Evolutionary conservation across 1,140 invertebrate genomes (phyloP).

Genomic region (Wasmannia auropunctata): DNA sequence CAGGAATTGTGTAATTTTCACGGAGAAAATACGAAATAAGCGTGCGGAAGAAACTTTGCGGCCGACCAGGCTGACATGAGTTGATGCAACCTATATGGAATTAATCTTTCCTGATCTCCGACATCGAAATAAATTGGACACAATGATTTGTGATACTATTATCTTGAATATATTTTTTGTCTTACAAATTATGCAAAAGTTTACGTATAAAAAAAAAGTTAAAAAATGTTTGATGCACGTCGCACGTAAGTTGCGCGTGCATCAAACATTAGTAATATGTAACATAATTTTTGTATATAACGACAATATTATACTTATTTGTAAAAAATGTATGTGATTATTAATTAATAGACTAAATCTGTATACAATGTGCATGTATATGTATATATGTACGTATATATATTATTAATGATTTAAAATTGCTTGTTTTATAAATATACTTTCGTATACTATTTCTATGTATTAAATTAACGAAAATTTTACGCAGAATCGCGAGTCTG

Average conservation of each 20-base stretch:
- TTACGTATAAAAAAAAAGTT: not conserved
- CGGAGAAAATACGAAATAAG: constrained; percentile 40
- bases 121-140: constrained; percentile 7
- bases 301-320: not conserved
- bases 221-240: not conserved
- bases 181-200: not conserved
- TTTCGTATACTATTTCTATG: no score
- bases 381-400: not conserved
- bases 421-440: no score
- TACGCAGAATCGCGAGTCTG: not conserved
- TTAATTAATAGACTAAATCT: not conserved
- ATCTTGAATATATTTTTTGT: not conserved
- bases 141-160: not conserved
- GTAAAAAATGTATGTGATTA: not conserved
- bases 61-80: not conserved
- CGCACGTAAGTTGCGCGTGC: no score
- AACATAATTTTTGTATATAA: no score
- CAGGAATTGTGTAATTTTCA: constrained; percentile 49
- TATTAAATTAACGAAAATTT: not conserved
- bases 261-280: no score
- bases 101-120: constrained; percentile 22
- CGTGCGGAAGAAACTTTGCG: constrained; percentile 61
- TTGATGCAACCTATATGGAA: constrained; percentile 39
- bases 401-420: not conserved
- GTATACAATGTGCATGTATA: no score